Percentiles rank a stretch among this genome's conserved stretches.
These are phyloP conservation scores for Heliconius hermathena DNA, from an alignment of 1,140 invertebrate species.

Conservation along the genomic window DNA sequence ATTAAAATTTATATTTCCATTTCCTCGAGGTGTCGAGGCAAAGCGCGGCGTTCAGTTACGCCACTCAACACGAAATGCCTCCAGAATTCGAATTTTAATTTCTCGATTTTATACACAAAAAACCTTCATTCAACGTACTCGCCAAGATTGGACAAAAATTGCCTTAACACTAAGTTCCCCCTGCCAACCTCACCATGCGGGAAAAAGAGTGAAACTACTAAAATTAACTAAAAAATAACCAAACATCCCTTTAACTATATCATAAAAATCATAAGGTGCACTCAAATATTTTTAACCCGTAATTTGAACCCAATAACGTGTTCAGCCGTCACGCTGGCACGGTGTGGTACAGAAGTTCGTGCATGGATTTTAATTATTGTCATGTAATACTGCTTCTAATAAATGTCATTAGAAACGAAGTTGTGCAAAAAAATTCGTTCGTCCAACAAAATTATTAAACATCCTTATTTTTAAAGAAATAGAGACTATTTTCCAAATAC, in stretches of 20 bases:
- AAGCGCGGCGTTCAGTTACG: too few species aligned
- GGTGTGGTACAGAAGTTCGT: constrained; percentile 73
- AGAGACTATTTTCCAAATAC: constrained; percentile 38
- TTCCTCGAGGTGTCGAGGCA: too few species aligned
- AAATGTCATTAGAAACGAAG: constrained; percentile 79
- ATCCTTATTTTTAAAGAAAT: constrained; percentile 34
- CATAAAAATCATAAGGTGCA: neutral
- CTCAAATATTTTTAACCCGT: constrained; percentile 22
- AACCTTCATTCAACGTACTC: too few species aligned
- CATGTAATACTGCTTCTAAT: constrained; percentile 79
- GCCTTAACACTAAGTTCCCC: too few species aligned
- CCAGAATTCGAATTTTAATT: too few species aligned
- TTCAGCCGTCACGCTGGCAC: constrained; percentile 66
- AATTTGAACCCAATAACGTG: constrained; percentile 76
- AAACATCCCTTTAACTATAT: neutral
- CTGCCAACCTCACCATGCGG: too few species aligned
- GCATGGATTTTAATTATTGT: constrained; percentile 81
- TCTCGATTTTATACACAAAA: too few species aligned
- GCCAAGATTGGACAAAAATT: too few species aligned
- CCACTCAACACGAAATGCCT: too few species aligned
- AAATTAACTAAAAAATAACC: neutral
- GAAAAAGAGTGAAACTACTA: too few species aligned
- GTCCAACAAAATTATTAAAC: constrained; percentile 16
- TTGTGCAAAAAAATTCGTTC: constrained; percentile 46
- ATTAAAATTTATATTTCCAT: too few species aligned